These are phyloP conservation scores for Microctenopoma stevenorrisi DNA, from an alignment of 2,797 vertebrate species.

Conservation along the genomic window DNA sequence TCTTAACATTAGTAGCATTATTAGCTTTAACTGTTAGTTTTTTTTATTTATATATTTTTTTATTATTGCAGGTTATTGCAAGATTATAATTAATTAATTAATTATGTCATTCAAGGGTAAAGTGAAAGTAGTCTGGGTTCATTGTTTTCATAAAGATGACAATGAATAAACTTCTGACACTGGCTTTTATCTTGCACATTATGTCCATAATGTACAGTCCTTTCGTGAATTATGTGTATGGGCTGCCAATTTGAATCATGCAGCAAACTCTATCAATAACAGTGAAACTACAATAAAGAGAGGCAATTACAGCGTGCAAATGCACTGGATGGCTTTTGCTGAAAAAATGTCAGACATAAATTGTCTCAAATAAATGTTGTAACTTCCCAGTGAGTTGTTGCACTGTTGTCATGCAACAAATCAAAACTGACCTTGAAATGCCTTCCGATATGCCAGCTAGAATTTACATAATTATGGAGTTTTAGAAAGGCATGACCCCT, in stretches of 20 bases:
- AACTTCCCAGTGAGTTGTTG: not conserved
- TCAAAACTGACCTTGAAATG: slow-evolving; percentile 30
- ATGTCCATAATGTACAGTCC: slow-evolving; percentile 17
- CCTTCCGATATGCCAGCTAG: slow-evolving; percentile 2
- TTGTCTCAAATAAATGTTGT: slow-evolving; percentile 1
- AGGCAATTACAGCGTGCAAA: slow-evolving; percentile 3
- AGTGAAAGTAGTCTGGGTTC: not conserved
- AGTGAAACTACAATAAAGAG: not conserved
- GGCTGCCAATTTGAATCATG: slow-evolving; percentile 18
- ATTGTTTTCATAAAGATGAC: slow-evolving; percentile 5
- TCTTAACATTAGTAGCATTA: not conserved
- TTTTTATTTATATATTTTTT: no score
- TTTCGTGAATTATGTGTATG: slow-evolving; percentile 25
- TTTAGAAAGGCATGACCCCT: slow-evolving; percentile 27
- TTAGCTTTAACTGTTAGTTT: no score
- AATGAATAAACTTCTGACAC: slow-evolving; percentile 20
- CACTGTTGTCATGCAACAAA: slow-evolving; percentile 5
- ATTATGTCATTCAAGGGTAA: not conserved
- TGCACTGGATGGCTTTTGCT: not conserved
- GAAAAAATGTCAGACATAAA: slow-evolving; percentile 10
- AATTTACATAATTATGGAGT: slow-evolving; percentile 26
- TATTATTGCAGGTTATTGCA: not conserved
- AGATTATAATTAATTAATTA: no score
- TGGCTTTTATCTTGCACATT: slow-evolving; percentile 4
- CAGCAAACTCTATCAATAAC: slow-evolving; percentile 2